A percentile compares a stretch with the other conserved stretches of the same genome.
Evolutionary conservation across 2,113 vertebrate species (phyloP).

Genomic region (Arothron firmamentum): DNA sequence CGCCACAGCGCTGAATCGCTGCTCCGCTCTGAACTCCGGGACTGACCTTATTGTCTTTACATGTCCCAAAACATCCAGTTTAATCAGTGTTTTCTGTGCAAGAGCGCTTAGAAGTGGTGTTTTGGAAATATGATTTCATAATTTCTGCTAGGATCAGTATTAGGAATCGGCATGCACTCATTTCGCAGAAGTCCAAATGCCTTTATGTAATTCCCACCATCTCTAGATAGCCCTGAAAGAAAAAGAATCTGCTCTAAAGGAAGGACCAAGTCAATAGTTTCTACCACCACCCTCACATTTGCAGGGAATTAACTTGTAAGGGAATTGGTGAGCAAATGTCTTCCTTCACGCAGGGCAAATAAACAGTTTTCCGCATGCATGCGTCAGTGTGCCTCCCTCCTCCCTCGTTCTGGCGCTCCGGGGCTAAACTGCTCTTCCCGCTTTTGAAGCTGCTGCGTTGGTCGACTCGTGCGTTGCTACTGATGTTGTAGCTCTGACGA

Average conservation of each 20-base stretch:
- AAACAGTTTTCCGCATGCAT: conserved; percentile 51
- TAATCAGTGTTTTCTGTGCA: too few species aligned
- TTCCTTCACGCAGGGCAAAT: conserved; percentile 38
- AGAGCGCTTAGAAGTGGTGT: too few species aligned
- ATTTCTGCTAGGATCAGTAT: too few species aligned
- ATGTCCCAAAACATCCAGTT: too few species aligned
- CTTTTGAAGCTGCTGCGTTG: conserved; percentile 58
- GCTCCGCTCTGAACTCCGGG: too few species aligned
- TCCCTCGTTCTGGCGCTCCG: conserved; percentile 31
- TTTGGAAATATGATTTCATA: too few species aligned
- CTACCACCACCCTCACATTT: too few species aligned
- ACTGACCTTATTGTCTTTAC: too few species aligned
- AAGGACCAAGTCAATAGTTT: neutral
- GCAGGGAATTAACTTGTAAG: conserved; percentile 10
- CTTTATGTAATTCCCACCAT: neutral
- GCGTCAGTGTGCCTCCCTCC: conserved; percentile 46
- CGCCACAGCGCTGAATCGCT: too few species aligned
- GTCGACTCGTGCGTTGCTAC: conserved; percentile 38
- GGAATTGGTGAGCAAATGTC: conserved; percentile 22
- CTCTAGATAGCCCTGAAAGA: neutral
- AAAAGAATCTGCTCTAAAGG: neutral
- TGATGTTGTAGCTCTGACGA: conserved; percentile 44
- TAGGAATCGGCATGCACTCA: too few species aligned
- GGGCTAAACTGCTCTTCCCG: conserved; percentile 47
- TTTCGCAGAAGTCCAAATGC: too few species aligned